These are phyloP conservation scores for Callosobruchus maculatus DNA, from an alignment of 2,888 invertebrate genomes.

Conservation along the genomic window DNA sequence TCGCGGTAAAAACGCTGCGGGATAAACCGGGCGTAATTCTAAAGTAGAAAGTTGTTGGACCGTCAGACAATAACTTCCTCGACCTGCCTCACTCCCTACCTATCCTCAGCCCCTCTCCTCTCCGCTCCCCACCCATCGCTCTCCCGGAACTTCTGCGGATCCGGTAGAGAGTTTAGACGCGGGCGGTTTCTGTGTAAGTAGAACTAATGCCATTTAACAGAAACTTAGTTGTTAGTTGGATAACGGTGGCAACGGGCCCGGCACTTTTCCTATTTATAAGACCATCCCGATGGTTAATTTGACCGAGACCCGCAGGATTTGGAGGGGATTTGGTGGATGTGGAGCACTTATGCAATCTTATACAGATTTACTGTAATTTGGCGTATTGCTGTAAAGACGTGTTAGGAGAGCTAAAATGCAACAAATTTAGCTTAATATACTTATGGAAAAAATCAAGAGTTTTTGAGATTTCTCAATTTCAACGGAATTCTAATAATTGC, in stretches of 20 bases:
- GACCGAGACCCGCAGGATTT: background rate
- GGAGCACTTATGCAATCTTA: too few relatives aligned
- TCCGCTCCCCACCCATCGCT: background rate
- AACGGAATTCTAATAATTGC: too few relatives aligned
- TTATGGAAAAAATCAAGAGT: too few relatives aligned
- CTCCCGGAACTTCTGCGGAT: background rate
- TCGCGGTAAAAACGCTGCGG: background rate
- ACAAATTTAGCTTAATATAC: too few relatives aligned
- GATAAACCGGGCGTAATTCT: background rate
- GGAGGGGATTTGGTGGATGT: background rate
- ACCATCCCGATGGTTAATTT: background rate
- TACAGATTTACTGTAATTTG: too few relatives aligned
- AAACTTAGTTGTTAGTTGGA: constrained; percentile 25
- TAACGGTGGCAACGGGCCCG: background rate
- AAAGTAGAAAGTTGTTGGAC: background rate
- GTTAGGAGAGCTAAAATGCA: too few relatives aligned
- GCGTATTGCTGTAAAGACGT: too few relatives aligned
- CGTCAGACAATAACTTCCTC: background rate
- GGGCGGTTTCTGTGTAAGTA: constrained; percentile 15
- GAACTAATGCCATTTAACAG: constrained; percentile 32
- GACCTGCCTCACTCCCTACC: background rate
- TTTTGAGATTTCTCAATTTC: too few relatives aligned
- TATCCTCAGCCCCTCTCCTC: background rate
- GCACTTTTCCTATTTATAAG: background rate
- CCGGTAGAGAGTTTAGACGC: background rate